These are phyloP conservation scores for Plumapathes pennacea DNA, from an alignment of 92 coral and sea anemone species.

Conservation along the genomic window DNA sequence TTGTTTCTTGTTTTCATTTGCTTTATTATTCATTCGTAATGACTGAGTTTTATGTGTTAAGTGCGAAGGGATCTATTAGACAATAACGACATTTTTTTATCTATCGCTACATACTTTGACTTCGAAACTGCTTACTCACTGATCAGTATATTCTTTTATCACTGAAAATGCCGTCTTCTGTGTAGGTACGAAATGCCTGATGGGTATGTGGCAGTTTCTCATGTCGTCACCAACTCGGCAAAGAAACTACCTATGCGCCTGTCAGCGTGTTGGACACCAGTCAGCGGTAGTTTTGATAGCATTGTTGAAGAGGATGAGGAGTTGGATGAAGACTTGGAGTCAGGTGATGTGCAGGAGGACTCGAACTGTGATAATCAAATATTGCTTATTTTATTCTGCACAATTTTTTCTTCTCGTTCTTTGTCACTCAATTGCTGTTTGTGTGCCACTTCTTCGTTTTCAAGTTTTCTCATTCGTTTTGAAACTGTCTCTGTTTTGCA, in stretches of 20 bases:
- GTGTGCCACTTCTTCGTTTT: not conserved
- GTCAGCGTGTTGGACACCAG: conserved; percentile 76
- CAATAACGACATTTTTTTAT: no score
- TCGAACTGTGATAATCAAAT: not conserved
- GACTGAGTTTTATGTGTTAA: no score
- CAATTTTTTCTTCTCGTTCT: no score
- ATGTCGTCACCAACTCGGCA: conserved; percentile 43
- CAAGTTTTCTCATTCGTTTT: not conserved
- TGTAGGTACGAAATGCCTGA: conserved; percentile 84
- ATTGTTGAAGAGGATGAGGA: conserved; percentile 88
- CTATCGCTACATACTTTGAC: no score
- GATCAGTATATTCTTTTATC: no score
- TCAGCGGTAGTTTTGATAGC: conserved; percentile 87
- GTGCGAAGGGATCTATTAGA: no score
- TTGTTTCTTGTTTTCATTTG: no score
- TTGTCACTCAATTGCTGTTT: no score
- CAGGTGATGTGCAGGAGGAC: not conserved
- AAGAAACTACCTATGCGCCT: conserved; percentile 62
- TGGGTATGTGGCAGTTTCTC: conserved; percentile 66
- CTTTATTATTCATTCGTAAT: no score
- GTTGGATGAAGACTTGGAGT: conserved; percentile 9
- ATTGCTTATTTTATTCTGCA: not conserved
- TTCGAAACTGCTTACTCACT: no score
- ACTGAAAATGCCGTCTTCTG: no score
- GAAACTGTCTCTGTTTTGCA: not conserved